Conservation (phyloP, 2,888 invertebrate species). For the Cephus pulcher region DNA sequence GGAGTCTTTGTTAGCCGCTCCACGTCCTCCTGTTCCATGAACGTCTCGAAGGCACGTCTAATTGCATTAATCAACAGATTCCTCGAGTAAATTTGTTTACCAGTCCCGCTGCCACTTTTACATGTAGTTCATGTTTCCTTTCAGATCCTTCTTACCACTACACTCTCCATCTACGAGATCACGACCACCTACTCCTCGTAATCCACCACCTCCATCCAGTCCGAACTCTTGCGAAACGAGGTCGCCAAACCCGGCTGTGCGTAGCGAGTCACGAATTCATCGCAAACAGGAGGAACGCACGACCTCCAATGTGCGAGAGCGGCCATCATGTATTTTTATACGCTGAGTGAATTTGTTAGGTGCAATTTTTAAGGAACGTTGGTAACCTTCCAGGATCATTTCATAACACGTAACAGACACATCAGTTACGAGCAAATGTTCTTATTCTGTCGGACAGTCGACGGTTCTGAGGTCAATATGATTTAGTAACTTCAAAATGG, state of each 20-base stretch:
- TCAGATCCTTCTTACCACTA: background rate
- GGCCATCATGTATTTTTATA: background rate
- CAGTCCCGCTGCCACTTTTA: background rate
- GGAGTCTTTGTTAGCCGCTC: background rate
- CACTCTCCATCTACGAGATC: background rate
- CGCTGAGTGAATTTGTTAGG: background rate
- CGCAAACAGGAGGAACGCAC: background rate
- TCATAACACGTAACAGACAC: background rate
- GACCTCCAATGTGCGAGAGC: background rate
- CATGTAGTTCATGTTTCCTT: background rate
- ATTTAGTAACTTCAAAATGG: background rate
- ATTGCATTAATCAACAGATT: constrained; percentile 45
- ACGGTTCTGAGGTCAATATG: background rate
- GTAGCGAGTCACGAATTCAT: background rate
- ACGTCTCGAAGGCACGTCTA: constrained; percentile 14
- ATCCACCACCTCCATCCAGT: background rate
- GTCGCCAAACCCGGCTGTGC: background rate
- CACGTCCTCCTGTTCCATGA: background rate
- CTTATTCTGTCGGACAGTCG: background rate
- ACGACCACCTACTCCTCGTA: background rate
- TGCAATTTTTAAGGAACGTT: background rate
- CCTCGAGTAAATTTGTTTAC: constrained; percentile 43
- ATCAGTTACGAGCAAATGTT: background rate
- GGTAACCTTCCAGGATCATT: background rate
- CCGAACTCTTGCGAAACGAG: background rate